Base-by-base conservation (phyloP, 2,888 invertebrate genomes). In the Rotaria magnacalcarata region DNA sequence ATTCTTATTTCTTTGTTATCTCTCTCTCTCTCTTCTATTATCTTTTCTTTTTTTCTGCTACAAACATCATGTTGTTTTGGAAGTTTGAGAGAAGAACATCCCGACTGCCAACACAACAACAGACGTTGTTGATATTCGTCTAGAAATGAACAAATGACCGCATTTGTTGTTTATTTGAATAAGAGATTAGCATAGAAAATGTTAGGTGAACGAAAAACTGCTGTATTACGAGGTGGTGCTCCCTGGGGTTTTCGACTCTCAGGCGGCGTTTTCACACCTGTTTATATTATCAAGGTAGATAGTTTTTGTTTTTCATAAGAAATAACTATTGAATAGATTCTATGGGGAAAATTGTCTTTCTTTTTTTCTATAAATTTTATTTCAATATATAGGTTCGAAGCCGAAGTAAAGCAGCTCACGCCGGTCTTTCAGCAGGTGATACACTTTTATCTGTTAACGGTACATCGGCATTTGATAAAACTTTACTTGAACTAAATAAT, bases 221-320 rank as follows among this genome's bases (percentile, higher is more conserved):
- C 60, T 47, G 47, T 84, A 60, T n/a, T 84, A 34, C 52, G 84
- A 41, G 86, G 74, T 67, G 52, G 52, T 24, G 60, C 84, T 41
- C 86, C 86, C 34, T 86, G 84, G 84, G 84, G 86, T 67, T 86
- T 86, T 74, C 67, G 84, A 24, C 60, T 86, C 54, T 34, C 67
- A 16, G 54, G 54, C 14, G 16, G n/a, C 27, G 7, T 19, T 52
- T 27, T 0, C 24, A 27, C 34, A 84, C 67, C 67, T 67, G 19
- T 47, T 7, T 47, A 80, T 80, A 47, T 80, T 11, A 5, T 24
- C 2, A 47, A 80, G 75, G 75, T 75, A 80, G 27, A 34, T 7
- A 4, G 24, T 14, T 16, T 34, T 67, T 34, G 10, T 11, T 50
- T 34, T 34, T 34, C 24, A 10, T 11, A 27, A 27, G 0, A n/a